These are phyloP conservation scores for Helobdella robusta DNA, from an alignment of 2,888 invertebrate genomes.

Conservation along the genomic window DNA sequence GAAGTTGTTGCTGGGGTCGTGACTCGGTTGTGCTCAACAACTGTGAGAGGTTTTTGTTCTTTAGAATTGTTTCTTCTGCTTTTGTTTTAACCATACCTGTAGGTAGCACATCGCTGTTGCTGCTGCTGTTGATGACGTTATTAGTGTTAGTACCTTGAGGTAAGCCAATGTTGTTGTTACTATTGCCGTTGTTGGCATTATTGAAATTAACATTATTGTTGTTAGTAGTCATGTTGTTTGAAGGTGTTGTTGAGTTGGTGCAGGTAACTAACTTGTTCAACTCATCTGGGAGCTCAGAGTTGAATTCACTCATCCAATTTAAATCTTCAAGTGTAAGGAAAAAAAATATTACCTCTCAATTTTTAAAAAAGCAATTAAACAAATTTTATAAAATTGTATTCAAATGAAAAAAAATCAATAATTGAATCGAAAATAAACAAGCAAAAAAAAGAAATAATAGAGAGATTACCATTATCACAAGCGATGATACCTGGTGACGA, in stretches of 20 bases:
- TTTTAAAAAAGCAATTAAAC: not conserved
- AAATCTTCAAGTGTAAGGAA: slow-evolving; percentile 12
- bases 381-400: not conserved
- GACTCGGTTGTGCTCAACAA: slow-evolving; percentile 24
- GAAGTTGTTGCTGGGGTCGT: slow-evolving; percentile 9
- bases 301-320: slow-evolving; percentile 27
- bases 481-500: slow-evolving; percentile 21
- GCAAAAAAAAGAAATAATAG: not conserved
- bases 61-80: slow-evolving; percentile 28
- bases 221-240: not conserved
- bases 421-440: not conserved
- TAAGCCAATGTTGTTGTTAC: too few species aligned
- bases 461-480: slow-evolving; percentile 19
- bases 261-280: slow-evolving; percentile 25
- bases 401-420: not conserved
- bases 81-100: slow-evolving; percentile 12
- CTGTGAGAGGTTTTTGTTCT: slow-evolving; percentile 28
- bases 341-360: not conserved
- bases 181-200: slow-evolving; percentile 5
- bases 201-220: slow-evolving; percentile 4
- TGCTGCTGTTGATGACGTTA: not conserved
- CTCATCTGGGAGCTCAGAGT: slow-evolving; percentile 31
- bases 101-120: slow-evolving; percentile 6
- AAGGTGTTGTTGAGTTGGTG: not conserved
- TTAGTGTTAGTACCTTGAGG: too few species aligned